Evolutionary conservation across 2,888 invertebrate species (phyloP).

Genomic region (Drosophila rubida): DNA sequence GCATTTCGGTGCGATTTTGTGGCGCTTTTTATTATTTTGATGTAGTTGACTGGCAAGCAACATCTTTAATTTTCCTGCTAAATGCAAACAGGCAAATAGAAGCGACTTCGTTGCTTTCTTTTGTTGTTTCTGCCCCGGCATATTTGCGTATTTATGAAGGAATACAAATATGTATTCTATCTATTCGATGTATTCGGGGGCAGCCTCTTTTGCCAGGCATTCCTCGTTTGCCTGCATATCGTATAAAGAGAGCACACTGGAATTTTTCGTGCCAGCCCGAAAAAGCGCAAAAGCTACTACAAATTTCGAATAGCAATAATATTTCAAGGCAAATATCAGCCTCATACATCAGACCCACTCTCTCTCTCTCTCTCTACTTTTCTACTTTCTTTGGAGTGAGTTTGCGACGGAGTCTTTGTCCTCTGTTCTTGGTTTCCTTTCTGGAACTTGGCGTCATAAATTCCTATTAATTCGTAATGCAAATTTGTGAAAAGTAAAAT

Average conservation of each 20-base stretch:
- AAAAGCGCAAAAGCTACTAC: slow-evolving; percentile 42
- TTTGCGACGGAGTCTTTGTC: slow-evolving; percentile 14
- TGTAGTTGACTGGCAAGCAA: slow-evolving; percentile 40
- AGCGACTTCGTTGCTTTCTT: slow-evolving; percentile 43
- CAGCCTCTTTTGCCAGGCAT: slow-evolving; percentile 29
- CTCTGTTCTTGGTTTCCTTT: slow-evolving; percentile 9
- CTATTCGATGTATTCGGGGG: slow-evolving; percentile 8
- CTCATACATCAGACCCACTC: slow-evolving; percentile 1
- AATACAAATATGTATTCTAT: slow-evolving; percentile 51
- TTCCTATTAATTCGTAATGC: slow-evolving; percentile 79
- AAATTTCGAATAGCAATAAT: slow-evolving; percentile 78
- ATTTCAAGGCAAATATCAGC: slow-evolving; percentile 68
- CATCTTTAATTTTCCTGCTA: slow-evolving; percentile 46
- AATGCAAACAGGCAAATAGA: slow-evolving; percentile 15
- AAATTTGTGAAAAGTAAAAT: slow-evolving; percentile 64
- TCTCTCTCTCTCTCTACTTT: neutral
- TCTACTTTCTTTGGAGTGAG: slow-evolving; percentile 34
- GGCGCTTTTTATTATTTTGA: slow-evolving; percentile 56
- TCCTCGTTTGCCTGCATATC: slow-evolving; percentile 36
- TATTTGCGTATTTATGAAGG: slow-evolving; percentile 76
- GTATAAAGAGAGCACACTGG: slow-evolving; percentile 25
- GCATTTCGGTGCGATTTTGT: slow-evolving; percentile 64
- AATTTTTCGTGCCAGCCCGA: slow-evolving; percentile 53
- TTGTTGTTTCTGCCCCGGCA: slow-evolving; percentile 44
- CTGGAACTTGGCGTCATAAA: slow-evolving; percentile 61